phyloP scores from a whole-genome alignment of 2,113 vertebrate species.

The Protomyctophum bolini region DNA sequence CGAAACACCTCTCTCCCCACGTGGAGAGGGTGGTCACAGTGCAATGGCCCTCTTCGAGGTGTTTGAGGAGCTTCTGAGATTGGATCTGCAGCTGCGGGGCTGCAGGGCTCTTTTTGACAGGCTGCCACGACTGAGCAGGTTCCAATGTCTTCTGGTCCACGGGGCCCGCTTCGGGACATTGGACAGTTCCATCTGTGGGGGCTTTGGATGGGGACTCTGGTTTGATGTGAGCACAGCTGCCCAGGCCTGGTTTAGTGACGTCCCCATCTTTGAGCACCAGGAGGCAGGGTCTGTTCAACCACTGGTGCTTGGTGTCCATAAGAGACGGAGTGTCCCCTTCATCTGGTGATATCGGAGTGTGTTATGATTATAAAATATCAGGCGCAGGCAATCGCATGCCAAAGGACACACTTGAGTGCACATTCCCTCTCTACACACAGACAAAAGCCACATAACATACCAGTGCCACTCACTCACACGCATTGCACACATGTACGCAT shows the following conservation, averaged over 20 bases:
- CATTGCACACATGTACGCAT: slow-evolving; percentile 12
- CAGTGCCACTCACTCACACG: slow-evolving; percentile 8
- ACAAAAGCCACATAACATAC: too few species aligned
- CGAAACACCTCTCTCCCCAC: slow-evolving; percentile 74
- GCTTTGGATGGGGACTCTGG: slow-evolving; percentile 65
- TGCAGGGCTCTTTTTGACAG: slow-evolving; percentile 61
- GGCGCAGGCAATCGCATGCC: background rate
- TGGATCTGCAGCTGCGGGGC: slow-evolving; percentile 60
- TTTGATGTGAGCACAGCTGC: slow-evolving; percentile 44
- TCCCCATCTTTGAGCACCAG: slow-evolving; percentile 70
- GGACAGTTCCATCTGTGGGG: slow-evolving; percentile 57
- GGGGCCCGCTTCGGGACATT: slow-evolving; percentile 51
- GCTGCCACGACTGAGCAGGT: slow-evolving; percentile 69
- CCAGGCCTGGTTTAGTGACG: slow-evolving; percentile 53
- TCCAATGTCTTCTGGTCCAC: slow-evolving; percentile 44
- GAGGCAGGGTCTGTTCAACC: slow-evolving; percentile 71
- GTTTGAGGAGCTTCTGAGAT: slow-evolving; percentile 34
- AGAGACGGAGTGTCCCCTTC: slow-evolving; percentile 86
- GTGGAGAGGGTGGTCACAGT: slow-evolving; percentile 76
- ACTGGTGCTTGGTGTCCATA: slow-evolving; percentile 79
- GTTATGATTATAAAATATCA: slow-evolving; percentile 11
- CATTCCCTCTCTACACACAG: background rate
- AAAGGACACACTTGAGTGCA: background rate
- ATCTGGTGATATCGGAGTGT: slow-evolving; percentile 80
- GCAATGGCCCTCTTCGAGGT: slow-evolving; percentile 82